Conservation (phyloP, 2,797 vertebrate genomes). For the Sebastolobus alascanus region DNA sequence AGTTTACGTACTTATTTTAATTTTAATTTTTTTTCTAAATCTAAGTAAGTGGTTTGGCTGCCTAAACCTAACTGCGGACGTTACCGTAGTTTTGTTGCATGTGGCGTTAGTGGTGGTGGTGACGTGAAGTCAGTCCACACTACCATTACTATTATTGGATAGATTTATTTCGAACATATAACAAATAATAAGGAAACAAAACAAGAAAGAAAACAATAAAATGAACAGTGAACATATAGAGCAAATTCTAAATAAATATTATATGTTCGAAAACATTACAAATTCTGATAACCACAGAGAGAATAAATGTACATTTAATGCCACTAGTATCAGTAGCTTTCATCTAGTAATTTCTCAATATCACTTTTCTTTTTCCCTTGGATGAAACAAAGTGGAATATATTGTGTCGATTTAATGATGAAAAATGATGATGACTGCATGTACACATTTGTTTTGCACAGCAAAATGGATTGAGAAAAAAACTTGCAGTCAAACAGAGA, state of each 20-base stretch:
- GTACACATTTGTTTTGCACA: neutral
- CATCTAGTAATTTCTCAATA: neutral
- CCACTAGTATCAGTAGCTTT: neutral
- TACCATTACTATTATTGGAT: neutral
- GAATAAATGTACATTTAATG: neutral
- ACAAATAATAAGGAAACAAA: neutral
- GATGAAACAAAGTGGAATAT: neutral
- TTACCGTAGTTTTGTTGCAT: too few species aligned
- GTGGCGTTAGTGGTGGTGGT: too few species aligned
- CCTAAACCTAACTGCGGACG: rapidly evolving
- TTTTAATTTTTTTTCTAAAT: too few species aligned
- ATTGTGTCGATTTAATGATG: neutral
- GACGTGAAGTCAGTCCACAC: neutral
- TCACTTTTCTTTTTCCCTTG: too few species aligned
- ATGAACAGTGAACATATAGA: neutral
- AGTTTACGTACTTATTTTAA: too few species aligned
- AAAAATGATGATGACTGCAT: neutral
- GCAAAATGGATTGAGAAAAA: neutral
- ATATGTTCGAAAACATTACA: neutral
- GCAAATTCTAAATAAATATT: neutral
- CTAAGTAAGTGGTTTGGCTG: too few species aligned
- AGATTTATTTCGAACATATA: neutral
- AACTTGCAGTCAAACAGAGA: neutral
- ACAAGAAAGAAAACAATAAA: neutral
- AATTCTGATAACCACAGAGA: neutral